These are phyloP conservation scores for Micrastur ruficollis DNA, from an alignment of 2,797 vertebrate genomes.

Conservation along the genomic window DNA sequence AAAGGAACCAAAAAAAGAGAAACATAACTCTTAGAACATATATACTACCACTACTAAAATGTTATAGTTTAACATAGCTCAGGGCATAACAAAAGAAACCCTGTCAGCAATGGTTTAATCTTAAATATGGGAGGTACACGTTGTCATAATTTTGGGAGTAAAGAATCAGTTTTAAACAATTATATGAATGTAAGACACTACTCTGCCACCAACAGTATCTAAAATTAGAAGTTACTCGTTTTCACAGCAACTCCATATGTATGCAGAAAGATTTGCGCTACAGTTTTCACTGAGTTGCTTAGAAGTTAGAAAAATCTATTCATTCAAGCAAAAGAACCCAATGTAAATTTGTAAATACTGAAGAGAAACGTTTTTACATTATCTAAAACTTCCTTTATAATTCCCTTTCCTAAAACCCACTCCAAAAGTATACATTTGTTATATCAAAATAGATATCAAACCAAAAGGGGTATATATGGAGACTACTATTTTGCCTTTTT, in stretches of 20 bases:
- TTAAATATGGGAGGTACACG: neutral
- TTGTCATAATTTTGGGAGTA: neutral
- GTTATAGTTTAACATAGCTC: neutral
- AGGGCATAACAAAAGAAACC: neutral
- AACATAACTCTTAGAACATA: neutral
- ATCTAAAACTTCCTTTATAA: constrained; percentile 60
- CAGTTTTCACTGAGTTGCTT: neutral
- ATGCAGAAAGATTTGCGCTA: neutral
- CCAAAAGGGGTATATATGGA: constrained; percentile 68
- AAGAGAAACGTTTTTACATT: constrained; percentile 43
- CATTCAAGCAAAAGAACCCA: constrained; percentile 45
- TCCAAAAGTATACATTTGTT: constrained; percentile 63
- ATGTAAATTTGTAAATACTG: constrained; percentile 29
- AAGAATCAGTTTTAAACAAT: neutral
- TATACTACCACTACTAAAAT: neutral
- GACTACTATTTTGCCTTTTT: constrained; percentile 73
- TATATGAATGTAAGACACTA: neutral
- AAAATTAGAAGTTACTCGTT: neutral
- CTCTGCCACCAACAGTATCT: neutral
- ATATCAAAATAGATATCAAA: constrained; percentile 72
- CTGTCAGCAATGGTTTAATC: neutral
- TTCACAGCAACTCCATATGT: neutral
- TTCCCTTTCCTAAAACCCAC: constrained; percentile 1
- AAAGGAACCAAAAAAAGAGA: neutral
- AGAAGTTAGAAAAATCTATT: constrained; percentile 10